These are phyloP conservation scores for Papilio elwesi DNA, from an alignment of 2,888 invertebrate species.

Conservation along the genomic window DNA sequence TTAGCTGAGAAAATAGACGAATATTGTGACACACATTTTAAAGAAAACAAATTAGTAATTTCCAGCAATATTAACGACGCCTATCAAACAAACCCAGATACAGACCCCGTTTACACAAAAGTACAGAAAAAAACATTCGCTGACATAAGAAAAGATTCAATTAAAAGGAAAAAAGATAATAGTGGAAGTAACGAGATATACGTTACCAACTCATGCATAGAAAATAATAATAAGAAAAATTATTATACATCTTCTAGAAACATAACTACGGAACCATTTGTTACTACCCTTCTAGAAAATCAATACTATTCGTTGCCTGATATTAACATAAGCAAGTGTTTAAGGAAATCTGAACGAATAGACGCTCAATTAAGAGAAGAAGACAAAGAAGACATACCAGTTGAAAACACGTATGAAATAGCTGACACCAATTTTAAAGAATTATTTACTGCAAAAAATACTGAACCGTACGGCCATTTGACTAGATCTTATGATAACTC, in stretches of 20 bases:
- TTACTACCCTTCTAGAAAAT: constrained; percentile 85
- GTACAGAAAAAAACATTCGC: constrained; percentile 83
- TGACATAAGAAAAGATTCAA: constrained; percentile 72
- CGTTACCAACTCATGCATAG: constrained; percentile 72
- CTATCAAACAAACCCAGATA: constrained; percentile 59
- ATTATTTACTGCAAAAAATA: constrained; percentile 66
- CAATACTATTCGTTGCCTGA: constrained; percentile 89
- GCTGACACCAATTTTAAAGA: constrained; percentile 75
- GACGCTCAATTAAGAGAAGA: constrained; percentile 87
- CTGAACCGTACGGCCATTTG: constrained; percentile 73
- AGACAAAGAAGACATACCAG: constrained; percentile 74
- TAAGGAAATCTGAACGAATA: constrained; percentile 88
- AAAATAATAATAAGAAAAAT: constrained; percentile 70
- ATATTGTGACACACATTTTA: constrained; percentile 79
- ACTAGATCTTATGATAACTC: constrained; percentile 64
- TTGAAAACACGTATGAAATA: constrained; percentile 77
- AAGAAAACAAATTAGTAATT: constrained; percentile 64
- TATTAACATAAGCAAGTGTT: constrained; percentile 87
- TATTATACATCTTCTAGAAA: constrained; percentile 75
- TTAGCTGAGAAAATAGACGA: constrained; percentile 82
- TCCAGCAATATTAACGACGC: constrained; percentile 62
- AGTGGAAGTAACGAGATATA: constrained; percentile 70
- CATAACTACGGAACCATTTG: constrained; percentile 79
- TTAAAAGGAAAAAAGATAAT: constrained; percentile 63
- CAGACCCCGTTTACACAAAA: constrained; percentile 75